Base-by-base conservation (phyloP, 2,797 vertebrate species). In the Sus cebifrons region DNA sequence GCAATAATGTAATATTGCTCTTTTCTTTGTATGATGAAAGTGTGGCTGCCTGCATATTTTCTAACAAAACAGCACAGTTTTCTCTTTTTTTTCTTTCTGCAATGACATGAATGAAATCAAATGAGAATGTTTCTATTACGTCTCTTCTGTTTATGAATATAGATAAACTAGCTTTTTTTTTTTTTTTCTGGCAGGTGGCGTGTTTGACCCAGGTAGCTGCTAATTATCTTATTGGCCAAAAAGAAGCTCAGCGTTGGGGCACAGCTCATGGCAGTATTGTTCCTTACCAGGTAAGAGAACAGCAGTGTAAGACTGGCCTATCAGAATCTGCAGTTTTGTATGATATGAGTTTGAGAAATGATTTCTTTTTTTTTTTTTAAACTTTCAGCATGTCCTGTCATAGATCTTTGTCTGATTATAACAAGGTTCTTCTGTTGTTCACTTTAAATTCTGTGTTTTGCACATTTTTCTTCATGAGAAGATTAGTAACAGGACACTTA, bases 181-280 rank as follows among this genome's bases (percentile, higher is more conserved):
- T 95, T 82, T 18, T 90, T 15, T 7, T 6, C 95, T 98, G 97
- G 40, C 97, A 99, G 99, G 99, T 99, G 94, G 99, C 99, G 4
- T 99, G 99, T 98, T 99, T 99, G 96, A 99, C 98, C 96, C 99
- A 99, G 9, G 98, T 99, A 52, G 99, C 99, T 86, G 99, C 99
- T 27, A 99, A 99, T 99, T 99, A 99, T 93, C 99, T 99, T 93
- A 99, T 99, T 21, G 98, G 98, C 20, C 99, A 99, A 96, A 98
- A 99, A 87, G 99, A 99, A 98, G 99, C 99, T 7, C 98, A 98
- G 84, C 99, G 99, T 60, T 99, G 99, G 99, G 99, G 99, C 67
- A 99, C 99, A 21, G 99, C 99, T 92, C 99, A 99, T 32, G 99
- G 99, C 95, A 99, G 99, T 98, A 99, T 99, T 95, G 99, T 99